Base-by-base conservation (phyloP, 2,797 vertebrate genomes). In the Acanthornis magna region DNA sequence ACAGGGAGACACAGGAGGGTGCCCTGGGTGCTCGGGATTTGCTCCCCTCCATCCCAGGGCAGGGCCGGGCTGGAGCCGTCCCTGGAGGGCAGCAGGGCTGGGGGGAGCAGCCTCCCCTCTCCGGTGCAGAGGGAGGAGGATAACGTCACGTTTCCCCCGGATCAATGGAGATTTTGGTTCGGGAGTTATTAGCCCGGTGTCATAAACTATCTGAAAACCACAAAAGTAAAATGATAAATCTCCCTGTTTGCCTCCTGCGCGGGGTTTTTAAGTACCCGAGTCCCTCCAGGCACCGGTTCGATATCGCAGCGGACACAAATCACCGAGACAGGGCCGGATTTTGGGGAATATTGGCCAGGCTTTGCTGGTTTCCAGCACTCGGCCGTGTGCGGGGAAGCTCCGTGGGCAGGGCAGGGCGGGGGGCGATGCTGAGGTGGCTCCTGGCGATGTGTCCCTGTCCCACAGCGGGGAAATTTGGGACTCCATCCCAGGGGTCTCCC, bases 131-230 rank as follows among this genome's bases (percentile, higher is more conserved):
- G 72, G 61, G 53, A 57, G 53, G 81, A 85, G 72, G 86, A 93
- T 96, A 88, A 95, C 65, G 45, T 91, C 72, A 92, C 84, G 0
- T 92, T 95, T 95, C 83, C 93, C 93, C 85, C 60, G 1, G 60
- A 96, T 97, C 96, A 43, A 96, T 97, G 95, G 4, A 45, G 95
- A 93, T 97, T 97, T 97, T 26, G 96, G 95, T 92, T 90, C 30
- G 65, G 83, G 45, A 95, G 96, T 97, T 95, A 96, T 97, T 97
- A 97, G 93, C 54, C 94, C 13, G 21, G 86, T 93, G 77, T 79
- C 96, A 95, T 97, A 97, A 97, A 97, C 96, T 93, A 96, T 96
- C 94, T 89, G 36, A 54, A 89, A 94, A 95, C 96, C 96, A 48
- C 97, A 95, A 15, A 91, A 95, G 95, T 95, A 90, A 96, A 93